Evolutionary conservation across 2,797 vertebrate genomes (phyloP), one percentile per base, ranked within the genome.

Genomic region (Adrianichthys oophorus): DNA sequence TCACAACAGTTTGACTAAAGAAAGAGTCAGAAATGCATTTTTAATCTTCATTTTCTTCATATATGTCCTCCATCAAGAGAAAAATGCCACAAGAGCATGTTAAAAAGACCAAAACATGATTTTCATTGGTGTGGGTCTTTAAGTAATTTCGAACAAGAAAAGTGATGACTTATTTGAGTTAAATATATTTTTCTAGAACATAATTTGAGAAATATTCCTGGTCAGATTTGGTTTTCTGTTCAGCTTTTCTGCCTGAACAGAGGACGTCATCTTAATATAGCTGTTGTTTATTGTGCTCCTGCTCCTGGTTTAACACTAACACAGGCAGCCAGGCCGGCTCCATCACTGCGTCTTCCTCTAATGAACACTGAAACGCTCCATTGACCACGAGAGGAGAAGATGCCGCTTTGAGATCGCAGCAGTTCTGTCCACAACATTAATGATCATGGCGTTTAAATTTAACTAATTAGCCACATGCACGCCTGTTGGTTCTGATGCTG

Each of bases 401-500:
- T 59, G 21, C 69, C 45, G 68, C 64, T 87, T 85, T 81, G 80
- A 82, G 78, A 87, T 79, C 63, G 56, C 89, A 89, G 89, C 88
- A 88, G 70, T 90, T 90, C 87, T 92, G 91, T 92, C 90, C 52
- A 87, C 87, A 86, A 79, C 49, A 48, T 85, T 92, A 89, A 92
- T 87, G 84, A 90, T 92, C 90, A 89, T 52, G 60, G 68, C 63
- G 64, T 84, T 85, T 89, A 89, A 90, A 93, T 90, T 70, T 75
- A 37, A 75, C 88, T 91, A 92, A 93, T 93, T 92, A 92, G 87
- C 88, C 73, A 64, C 78, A 62, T 72, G 78, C 80, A 66, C n/a
- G 78, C 78, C 78, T 58, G 74, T 76, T 76, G 70, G 85, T 83
- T 89, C 55, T 48, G 68, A 86, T 85, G 71, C 83, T 79, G 87